Evolutionary conservation across 1,140 invertebrate species (phyloP).

Genomic region (Monochamus saltuarius): DNA sequence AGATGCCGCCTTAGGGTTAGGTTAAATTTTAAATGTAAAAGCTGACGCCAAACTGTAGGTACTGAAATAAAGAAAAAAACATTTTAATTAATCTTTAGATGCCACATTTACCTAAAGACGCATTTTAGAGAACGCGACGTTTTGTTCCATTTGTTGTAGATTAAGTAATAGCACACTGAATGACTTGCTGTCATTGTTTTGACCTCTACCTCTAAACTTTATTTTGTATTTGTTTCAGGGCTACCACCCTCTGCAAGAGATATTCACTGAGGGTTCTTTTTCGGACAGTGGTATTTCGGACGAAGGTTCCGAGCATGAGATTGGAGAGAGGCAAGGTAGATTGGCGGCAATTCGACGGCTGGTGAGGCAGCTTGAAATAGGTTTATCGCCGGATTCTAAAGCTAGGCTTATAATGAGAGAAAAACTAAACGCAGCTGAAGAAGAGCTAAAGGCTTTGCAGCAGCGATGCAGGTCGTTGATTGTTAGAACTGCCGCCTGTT

Average conservation of each 20-base stretch:
- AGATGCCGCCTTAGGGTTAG: too few species aligned
- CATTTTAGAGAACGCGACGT: too few species aligned
- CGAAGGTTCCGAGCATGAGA: slow-evolving; percentile 72
- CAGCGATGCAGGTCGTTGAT: slow-evolving; percentile 75
- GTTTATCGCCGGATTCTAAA: slow-evolving; percentile 65
- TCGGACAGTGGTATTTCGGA: slow-evolving; percentile 78
- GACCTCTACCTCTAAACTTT: neutral
- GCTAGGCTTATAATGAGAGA: slow-evolving; percentile 63
- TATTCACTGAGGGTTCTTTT: slow-evolving; percentile 59
- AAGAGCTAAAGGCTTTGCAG: slow-evolving; percentile 74
- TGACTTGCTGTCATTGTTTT: too few species aligned
- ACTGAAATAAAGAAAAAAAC: too few species aligned
- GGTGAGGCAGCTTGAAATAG: slow-evolving; percentile 66
- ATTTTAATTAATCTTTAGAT: too few species aligned
- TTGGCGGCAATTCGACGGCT: slow-evolving; percentile 66
- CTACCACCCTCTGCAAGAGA: slow-evolving; percentile 37
- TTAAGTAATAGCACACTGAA: too few species aligned
- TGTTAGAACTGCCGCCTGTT: slow-evolving; percentile 63
- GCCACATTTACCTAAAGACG: too few species aligned
- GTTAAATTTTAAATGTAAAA: too few species aligned
- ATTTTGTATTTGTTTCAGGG: slow-evolving; percentile 26
- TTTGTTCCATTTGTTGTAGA: too few species aligned
- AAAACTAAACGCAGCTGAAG: slow-evolving; percentile 76
- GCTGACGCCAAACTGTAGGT: too few species aligned
- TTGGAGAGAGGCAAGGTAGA: slow-evolving; percentile 70